Base-by-base conservation (phyloP, 92 coral and sea anemone genomes). In the Parazoanthus swiftii region DNA sequence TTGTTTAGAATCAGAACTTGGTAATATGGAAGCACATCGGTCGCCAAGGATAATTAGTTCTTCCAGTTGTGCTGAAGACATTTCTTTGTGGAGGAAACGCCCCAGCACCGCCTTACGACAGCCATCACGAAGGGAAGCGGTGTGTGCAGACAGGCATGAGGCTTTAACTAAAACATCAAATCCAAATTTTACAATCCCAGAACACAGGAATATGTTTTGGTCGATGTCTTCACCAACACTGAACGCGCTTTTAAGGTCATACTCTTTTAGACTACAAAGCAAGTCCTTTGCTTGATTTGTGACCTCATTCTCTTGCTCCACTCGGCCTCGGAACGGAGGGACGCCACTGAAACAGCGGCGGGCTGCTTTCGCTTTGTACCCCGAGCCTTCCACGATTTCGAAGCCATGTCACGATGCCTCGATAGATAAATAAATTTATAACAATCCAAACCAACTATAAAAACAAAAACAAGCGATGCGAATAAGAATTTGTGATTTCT, bases 361-460 rank as follows among this genome's bases (percentile, higher is more conserved):
- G 51, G 90, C 90, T 18, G 90, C 90, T 80, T 88, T 87, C 58
- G 82, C 86, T 70, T 81, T 88, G 37, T 73, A 67, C 66, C 83
- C 67, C 4, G 2, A 39, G 42, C 42, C 42, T 39, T 39, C 4
- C 23, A 88, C 86, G 70, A 88, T 23, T 1, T 4, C 33, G 74
- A 39, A 2, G 42, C 42, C 42, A 39, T 39, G 42, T 23, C 74
- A 68, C 74, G 74, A 67, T 67, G 74, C 74, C 74, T 23, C 74
- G 33, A 68, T 9, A 68, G n/a, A 68, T 35, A 68, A 68, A 13
- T 68, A 18, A 68, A 68, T 68, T 68, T 0, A 4, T 2, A 68
- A 68, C 18, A 10, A 68, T 68, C 74, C 33, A 29, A 68, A 68
- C 35, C 74, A 68, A 68, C 74, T 39, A 39, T 4, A 39, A 39